Conservation (phyloP, 2,888 invertebrate genomes). For the Xestia c-nigrum region DNA sequence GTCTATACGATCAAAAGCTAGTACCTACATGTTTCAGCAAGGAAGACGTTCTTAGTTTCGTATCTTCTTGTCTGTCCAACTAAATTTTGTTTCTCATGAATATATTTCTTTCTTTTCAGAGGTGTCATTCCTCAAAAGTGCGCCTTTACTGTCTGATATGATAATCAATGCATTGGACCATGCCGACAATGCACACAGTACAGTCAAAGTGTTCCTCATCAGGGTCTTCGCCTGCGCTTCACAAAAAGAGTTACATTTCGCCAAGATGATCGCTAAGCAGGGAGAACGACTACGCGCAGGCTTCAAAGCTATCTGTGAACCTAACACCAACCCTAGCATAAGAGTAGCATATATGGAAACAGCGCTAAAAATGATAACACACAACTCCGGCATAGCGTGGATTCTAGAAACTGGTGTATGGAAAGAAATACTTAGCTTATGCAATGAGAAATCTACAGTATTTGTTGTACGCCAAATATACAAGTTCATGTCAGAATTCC, state of each 20-base stretch:
- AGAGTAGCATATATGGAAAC: conserved; percentile 93
- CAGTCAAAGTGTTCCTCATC: conserved; percentile 91
- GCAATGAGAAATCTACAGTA: conserved; percentile 92
- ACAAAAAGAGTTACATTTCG: conserved; percentile 90
- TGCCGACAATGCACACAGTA: conserved; percentile 75
- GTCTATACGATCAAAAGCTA: neutral
- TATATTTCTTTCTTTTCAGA: conserved; percentile 77
- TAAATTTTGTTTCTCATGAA: neutral
- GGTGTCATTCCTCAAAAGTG: conserved; percentile 71
- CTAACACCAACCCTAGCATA: conserved; percentile 90
- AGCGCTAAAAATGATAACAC: conserved; percentile 90
- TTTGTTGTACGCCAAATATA: conserved; percentile 93
- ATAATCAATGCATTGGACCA: conserved; percentile 75
- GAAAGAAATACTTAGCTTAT: conserved; percentile 92
- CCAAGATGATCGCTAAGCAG: conserved; percentile 87
- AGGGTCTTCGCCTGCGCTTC: conserved; percentile 91
- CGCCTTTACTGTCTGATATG: conserved; percentile 77
- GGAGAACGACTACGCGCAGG: conserved; percentile 73
- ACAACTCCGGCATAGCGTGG: conserved; percentile 92
- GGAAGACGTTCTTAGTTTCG: too few relatives aligned
- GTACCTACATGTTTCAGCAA: neutral
- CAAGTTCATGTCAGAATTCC: conserved; percentile 91
- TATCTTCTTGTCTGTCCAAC: neutral
- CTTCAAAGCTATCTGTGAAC: conserved; percentile 76
- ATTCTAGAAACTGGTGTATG: conserved; percentile 91